Conservation (phyloP, 2,113 vertebrate genomes). For the Percopsis transmontana region DNA sequence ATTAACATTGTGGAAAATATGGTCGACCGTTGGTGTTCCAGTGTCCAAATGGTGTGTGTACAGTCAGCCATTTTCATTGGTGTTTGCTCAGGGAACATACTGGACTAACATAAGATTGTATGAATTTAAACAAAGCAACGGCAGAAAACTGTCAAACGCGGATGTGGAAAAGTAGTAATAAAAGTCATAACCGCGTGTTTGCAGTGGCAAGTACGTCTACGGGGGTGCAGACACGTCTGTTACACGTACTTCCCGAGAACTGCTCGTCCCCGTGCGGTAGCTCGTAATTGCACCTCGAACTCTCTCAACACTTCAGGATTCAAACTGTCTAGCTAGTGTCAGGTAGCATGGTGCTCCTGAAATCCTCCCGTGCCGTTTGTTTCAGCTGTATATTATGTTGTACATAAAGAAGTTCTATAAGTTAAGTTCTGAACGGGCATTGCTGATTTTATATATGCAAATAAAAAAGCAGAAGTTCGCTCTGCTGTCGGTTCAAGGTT, state of each 20-base stretch:
- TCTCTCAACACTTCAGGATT: slow-evolving; percentile 7
- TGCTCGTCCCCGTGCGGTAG: too few relatives aligned
- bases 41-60: slow-evolving; percentile 17
- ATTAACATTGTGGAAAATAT: background rate
- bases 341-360: slow-evolving; percentile 24
- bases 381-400: slow-evolving; percentile 56
- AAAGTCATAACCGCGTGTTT: too few relatives aligned
- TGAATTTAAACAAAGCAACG: slow-evolving; percentile 15
- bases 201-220: too few relatives aligned
- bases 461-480: slow-evolving; percentile 45
- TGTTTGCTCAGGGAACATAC: slow-evolving; percentile 75
- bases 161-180: background rate
- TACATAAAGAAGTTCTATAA: slow-evolving; percentile 53
- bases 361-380: slow-evolving; percentile 52
- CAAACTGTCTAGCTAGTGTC: slow-evolving; percentile 1
- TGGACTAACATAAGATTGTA: slow-evolving; percentile 63
- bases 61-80: slow-evolving; percentile 17
- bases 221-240: too few relatives aligned
- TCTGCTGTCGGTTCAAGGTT: slow-evolving; percentile 48
- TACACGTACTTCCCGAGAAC: too few relatives aligned
- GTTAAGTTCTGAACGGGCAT: slow-evolving; percentile 68
- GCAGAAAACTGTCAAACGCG: slow-evolving; percentile 23
- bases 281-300: background rate
- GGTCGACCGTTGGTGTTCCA: background rate
- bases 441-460: slow-evolving; percentile 66